Conservation (phyloP, 2,113 vertebrate genomes). For the Alethe castanea region DNA sequence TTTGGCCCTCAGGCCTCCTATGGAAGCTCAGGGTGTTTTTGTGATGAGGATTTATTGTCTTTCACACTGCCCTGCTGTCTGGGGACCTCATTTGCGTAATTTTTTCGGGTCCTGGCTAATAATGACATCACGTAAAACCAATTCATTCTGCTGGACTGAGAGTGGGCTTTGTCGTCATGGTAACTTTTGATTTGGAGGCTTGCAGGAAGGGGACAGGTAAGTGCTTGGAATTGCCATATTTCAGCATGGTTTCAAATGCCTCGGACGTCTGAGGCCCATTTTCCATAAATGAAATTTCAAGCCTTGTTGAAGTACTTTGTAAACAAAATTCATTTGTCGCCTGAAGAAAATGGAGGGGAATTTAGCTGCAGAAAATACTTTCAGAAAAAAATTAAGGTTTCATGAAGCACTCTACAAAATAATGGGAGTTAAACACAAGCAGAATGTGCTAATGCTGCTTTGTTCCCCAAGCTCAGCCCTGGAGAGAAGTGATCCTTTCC, state of each 20-base stretch:
- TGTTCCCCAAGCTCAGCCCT: background rate
- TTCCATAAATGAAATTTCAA: slow-evolving; percentile 36
- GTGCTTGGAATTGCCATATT: slow-evolving; percentile 54
- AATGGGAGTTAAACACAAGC: background rate
- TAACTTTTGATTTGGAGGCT: slow-evolving; percentile 42
- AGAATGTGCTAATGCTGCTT: background rate
- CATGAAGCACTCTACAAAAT: background rate
- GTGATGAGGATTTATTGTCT: no score
- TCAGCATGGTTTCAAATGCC: slow-evolving; percentile 30
- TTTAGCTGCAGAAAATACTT: background rate
- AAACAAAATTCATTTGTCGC: slow-evolving; percentile 41
- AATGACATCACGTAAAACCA: background rate
- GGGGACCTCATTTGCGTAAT: slow-evolving; percentile 18
- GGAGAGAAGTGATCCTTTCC: background rate
- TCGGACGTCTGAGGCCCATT: background rate
- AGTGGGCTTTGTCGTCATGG: slow-evolving; percentile 40
- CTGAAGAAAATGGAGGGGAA: background rate
- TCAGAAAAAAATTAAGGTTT: background rate
- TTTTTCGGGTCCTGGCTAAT: slow-evolving; percentile 15
- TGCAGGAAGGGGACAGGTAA: slow-evolving; percentile 37
- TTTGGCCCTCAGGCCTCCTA: no score
- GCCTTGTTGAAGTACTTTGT: slow-evolving; percentile 32
- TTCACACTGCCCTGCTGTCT: background rate
- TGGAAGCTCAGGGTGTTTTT: no score
- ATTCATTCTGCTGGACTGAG: background rate